Evolutionary conservation across 2,797 vertebrate genomes (phyloP).

Genomic region (Pseudochirops cupreus): DNA sequence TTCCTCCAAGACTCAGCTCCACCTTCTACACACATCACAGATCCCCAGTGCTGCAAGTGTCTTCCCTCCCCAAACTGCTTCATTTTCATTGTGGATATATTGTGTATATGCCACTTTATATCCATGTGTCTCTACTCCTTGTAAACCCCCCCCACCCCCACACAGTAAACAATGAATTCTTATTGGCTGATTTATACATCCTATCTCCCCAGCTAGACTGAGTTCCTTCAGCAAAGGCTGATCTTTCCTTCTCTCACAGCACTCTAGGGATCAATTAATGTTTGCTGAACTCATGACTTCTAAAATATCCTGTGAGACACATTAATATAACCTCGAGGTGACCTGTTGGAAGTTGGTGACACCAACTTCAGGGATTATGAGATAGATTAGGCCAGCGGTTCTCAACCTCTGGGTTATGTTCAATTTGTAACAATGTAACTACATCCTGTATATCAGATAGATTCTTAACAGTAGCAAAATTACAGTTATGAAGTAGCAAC

Average conservation of each 20-base stretch:
- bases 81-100: neutral
- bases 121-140: neutral
- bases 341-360: neutral
- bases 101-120: neutral
- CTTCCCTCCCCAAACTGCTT: neutral
- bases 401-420: too few relatives aligned
- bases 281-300: neutral
- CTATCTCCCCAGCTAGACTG: neutral
- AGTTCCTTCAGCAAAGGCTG: neutral
- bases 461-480: too few relatives aligned
- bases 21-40: neutral
- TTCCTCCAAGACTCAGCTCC: neutral
- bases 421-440: too few relatives aligned
- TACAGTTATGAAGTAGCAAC: too few relatives aligned
- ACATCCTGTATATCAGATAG: too few relatives aligned
- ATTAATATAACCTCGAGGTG: neutral
- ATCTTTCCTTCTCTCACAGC: neutral
- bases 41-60: neutral
- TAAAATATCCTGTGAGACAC: neutral
- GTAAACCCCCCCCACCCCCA: neutral
- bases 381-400: neutral
- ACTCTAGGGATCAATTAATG: neutral
- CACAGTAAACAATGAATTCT: neutral
- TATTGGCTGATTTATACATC: neutral
- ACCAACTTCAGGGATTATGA: slow-evolving; percentile 12